phyloP scores from a whole-genome alignment of 2,113 vertebrate species.

The Zosterops japonicus region DNA sequence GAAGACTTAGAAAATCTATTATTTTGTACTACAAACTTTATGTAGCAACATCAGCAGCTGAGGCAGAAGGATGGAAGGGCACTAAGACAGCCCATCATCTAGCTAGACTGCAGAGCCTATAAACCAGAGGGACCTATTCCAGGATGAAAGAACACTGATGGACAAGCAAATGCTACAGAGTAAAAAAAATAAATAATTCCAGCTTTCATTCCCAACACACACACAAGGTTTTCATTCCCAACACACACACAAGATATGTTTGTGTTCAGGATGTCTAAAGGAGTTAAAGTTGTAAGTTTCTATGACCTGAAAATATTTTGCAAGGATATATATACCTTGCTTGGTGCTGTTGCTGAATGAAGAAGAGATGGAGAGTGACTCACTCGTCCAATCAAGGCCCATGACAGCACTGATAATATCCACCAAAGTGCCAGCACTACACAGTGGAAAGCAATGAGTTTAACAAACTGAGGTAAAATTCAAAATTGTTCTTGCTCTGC shows the following conservation, averaged over 20 bases:
- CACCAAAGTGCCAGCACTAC: background rate
- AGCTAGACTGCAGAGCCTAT: background rate
- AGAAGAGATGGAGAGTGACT: background rate
- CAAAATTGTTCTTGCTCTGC: background rate
- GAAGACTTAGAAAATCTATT: background rate
- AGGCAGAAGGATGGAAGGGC: background rate
- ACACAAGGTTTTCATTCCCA: background rate
- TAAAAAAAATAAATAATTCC: background rate
- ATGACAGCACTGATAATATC: background rate
- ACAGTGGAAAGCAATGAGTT: background rate
- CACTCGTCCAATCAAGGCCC: background rate
- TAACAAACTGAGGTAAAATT: background rate
- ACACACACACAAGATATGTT: background rate
- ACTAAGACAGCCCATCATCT: background rate
- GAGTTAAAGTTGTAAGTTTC: background rate
- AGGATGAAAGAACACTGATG: background rate
- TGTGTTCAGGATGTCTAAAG: background rate
- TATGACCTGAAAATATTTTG: background rate
- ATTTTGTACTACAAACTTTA: background rate
- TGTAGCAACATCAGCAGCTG: background rate
- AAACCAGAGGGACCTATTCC: background rate
- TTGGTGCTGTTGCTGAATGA: background rate
- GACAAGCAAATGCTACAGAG: background rate
- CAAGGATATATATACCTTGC: background rate
- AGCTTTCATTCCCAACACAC: background rate